Evolutionary conservation across 2,888 invertebrate genomes (phyloP).

Genomic region (Macaria liturata): DNA sequence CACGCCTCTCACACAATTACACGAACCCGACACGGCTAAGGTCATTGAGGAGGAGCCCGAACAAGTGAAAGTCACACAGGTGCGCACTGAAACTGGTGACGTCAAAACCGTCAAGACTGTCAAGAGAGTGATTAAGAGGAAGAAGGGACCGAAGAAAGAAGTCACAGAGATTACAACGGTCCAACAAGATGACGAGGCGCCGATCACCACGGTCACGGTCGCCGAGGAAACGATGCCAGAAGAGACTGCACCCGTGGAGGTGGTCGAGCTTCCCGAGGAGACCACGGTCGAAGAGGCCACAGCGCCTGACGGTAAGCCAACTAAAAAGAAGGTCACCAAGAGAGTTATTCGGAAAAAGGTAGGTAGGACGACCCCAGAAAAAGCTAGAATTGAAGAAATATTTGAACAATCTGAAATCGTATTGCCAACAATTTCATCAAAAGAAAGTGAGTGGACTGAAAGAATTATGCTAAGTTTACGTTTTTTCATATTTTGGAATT

Average conservation of each 20-base stretch:
- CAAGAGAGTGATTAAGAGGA: slow-evolving; percentile 44
- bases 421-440: no score
- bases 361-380: slow-evolving; percentile 27
- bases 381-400: no score
- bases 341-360: slow-evolving; percentile 36
- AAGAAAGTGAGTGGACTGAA: no score
- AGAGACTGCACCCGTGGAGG: slow-evolving; percentile 8
- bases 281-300: slow-evolving; percentile 9
- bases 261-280: slow-evolving; percentile 19
- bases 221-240: slow-evolving; percentile 35
- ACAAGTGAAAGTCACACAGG: slow-evolving; percentile 54
- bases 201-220: slow-evolving; percentile 37
- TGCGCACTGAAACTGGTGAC: slow-evolving; percentile 56
- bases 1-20: slow-evolving; percentile 30
- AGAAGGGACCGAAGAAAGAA: slow-evolving; percentile 39
- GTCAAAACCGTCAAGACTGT: slow-evolving; percentile 48
- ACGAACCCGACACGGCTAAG: slow-evolving; percentile 37
- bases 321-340: slow-evolving; percentile 40
- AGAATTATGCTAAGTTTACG: no score
- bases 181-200: slow-evolving; percentile 42
- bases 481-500: no score
- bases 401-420: no score
- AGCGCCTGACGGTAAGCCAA: slow-evolving; percentile 36
- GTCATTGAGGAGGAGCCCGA: slow-evolving; percentile 50
- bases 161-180: slow-evolving; percentile 40